A percentile compares a stretch with the other conserved stretches of the same genome.
These are phyloP conservation scores for Protonemura montana DNA, from an alignment of 2,888 invertebrate species.

Conservation along the genomic window DNA sequence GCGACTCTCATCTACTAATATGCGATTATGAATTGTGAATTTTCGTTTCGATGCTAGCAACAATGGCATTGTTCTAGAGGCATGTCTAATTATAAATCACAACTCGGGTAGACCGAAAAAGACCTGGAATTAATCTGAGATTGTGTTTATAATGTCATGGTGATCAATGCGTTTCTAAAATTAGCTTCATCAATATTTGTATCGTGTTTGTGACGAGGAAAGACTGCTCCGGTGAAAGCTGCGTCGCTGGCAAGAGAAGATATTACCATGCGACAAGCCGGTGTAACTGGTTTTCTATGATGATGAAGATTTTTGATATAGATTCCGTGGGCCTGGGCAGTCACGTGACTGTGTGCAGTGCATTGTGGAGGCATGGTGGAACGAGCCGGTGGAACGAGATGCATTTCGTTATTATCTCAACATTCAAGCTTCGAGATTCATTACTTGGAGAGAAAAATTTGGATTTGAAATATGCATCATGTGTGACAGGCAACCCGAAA, in stretches of 20 bases:
- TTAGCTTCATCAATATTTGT: not conserved
- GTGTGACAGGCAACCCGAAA: no score
- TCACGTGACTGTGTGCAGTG: no score
- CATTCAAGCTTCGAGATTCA: no score
- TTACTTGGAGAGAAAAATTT: no score
- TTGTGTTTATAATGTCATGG: not conserved
- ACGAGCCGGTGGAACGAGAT: no score
- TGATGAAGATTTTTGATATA: not conserved
- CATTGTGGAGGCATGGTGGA: no score
- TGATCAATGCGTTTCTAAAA: slow-evolving; percentile 3
- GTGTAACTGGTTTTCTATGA: not conserved
- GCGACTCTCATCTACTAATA: not conserved
- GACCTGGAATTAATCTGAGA: not conserved
- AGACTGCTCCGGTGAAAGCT: not conserved
- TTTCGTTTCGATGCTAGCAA: not conserved
- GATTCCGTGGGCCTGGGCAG: not conserved
- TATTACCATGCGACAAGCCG: not conserved
- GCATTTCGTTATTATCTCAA: no score
- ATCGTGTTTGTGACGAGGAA: not conserved
- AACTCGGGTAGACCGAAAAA: not conserved
- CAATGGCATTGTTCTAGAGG: not conserved
- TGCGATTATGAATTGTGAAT: not conserved
- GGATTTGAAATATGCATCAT: no score
- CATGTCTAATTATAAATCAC: not conserved
- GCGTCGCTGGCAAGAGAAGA: not conserved